phyloP scores from a whole-genome alignment of 2,888 invertebrate species.

The Caenorhabditis macrosperma region DNA sequence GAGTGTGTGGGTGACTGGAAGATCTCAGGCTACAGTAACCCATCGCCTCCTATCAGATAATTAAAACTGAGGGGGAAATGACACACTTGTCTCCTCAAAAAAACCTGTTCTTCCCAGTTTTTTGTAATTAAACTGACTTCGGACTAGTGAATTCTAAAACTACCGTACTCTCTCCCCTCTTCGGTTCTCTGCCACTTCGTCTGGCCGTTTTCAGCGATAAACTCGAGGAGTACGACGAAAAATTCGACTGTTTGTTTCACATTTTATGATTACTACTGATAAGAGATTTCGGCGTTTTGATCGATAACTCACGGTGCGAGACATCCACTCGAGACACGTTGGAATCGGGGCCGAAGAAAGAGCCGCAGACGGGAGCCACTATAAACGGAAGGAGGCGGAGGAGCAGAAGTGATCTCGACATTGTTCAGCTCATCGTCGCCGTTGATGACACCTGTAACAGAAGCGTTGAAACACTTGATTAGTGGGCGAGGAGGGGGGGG shows the following conservation, averaged over 20 bases:
- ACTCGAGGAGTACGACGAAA: background rate
- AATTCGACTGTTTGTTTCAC: background rate
- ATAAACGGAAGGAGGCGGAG: conserved; percentile 11
- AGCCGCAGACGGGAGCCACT: conserved; percentile 6
- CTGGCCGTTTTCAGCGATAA: background rate
- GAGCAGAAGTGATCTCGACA: conserved; percentile 8
- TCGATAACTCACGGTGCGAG: conserved; percentile 39
- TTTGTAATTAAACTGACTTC: conserved; percentile 8
- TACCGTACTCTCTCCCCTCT: background rate
- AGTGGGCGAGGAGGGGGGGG: conserved; percentile 10
- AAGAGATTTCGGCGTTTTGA: background rate
- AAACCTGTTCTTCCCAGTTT: conserved; percentile 10
- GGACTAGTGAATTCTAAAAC: conserved; percentile 1
- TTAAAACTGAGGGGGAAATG: background rate
- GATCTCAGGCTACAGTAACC: background rate
- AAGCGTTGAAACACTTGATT: conserved; percentile 42
- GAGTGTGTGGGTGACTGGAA: conserved; percentile 46
- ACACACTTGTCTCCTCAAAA: conserved; percentile 12
- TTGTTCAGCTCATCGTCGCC: conserved; percentile 19
- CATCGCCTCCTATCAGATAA: background rate
- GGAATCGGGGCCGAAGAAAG: conserved; percentile 33
- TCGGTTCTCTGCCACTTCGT: background rate
- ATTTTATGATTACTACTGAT: background rate
- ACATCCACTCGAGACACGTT: conserved; percentile 48
- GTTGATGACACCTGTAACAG: conserved; percentile 21